Evolutionary conservation across 1,140 invertebrate genomes (phyloP).

Genomic region (Drosophila littoralis): DNA sequence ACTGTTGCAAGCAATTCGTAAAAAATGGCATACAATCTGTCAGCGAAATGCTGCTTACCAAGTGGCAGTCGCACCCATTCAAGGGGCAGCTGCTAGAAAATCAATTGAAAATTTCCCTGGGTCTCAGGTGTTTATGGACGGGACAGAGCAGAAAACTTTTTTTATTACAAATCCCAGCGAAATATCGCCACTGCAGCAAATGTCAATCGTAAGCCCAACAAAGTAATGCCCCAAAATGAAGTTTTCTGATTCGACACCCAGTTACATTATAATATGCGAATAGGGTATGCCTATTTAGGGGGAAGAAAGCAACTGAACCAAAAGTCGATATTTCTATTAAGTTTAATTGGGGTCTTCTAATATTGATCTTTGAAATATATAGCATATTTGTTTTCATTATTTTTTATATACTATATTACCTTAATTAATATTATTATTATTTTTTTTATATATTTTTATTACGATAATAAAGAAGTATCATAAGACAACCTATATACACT

Average conservation of each 20-base stretch:
- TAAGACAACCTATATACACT: too few species aligned
- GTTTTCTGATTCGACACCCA: conserved; percentile 20
- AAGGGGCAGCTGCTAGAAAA: conserved; percentile 58
- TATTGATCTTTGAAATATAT: too few species aligned
- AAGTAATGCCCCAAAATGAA: conserved; percentile 39
- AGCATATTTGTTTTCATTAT: too few species aligned
- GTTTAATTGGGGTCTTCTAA: too few species aligned
- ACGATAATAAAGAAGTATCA: too few species aligned
- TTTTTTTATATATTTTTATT: too few species aligned
- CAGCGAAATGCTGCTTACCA: conserved; percentile 61
- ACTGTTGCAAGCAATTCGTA: conserved; percentile 75
- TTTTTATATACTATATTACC: too few species aligned
- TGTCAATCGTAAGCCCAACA: conserved; percentile 44
- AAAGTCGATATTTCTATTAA: too few species aligned
- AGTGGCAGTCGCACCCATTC: conserved; percentile 44
- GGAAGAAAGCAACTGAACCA: too few species aligned
- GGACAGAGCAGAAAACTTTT: conserved; percentile 48
- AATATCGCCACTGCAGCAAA: conserved; percentile 49
- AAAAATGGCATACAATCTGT: conserved; percentile 83
- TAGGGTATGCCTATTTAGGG: too few species aligned
- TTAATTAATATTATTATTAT: too few species aligned
- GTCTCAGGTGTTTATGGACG: conserved; percentile 76
- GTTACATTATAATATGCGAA: not conserved
- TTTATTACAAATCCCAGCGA: conserved; percentile 64
- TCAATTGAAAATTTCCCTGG: conserved; percentile 75